A percentile compares a stretch with the other conserved stretches of the same genome.
Conservation (phyloP, 2,113 vertebrate genomes). For the Pica pica region DNA sequence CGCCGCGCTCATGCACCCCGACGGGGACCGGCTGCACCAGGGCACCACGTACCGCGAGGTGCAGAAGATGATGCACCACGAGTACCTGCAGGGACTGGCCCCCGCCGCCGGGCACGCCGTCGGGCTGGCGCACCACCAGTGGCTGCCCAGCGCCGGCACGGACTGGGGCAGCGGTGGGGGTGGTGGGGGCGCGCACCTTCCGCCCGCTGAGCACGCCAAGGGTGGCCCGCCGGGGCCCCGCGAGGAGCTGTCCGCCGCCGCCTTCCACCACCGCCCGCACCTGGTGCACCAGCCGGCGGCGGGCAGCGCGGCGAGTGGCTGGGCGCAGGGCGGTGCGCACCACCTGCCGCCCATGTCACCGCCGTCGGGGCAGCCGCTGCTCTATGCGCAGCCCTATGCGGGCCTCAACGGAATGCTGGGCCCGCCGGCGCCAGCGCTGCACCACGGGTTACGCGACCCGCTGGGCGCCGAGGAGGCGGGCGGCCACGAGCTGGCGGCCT, state of each 20-base stretch:
- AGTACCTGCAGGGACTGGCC: slow-evolving; percentile 90
- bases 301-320: slow-evolving; percentile 74
- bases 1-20: slow-evolving; percentile 89
- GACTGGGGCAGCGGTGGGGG: slow-evolving; percentile 85
- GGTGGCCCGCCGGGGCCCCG: slow-evolving; percentile 77
- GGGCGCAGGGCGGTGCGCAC: slow-evolving; percentile 85
- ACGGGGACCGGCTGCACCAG: slow-evolving; percentile 91
- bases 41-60: slow-evolving; percentile 95
- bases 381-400: slow-evolving; percentile 85
- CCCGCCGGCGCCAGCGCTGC: slow-evolving; percentile 81
- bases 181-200: slow-evolving; percentile 87
- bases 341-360: slow-evolving; percentile 91
- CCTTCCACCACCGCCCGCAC: slow-evolving; percentile 88
- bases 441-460: slow-evolving; percentile 90
- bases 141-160: slow-evolving; percentile 85
- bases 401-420: slow-evolving; percentile 84
- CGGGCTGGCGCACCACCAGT: slow-evolving; percentile 93
- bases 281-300: slow-evolving; percentile 88
- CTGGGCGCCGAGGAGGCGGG: slow-evolving; percentile 82
- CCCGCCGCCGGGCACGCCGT: slow-evolving; percentile 92
- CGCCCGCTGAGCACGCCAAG: slow-evolving; percentile 85
- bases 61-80: slow-evolving; percentile 99
- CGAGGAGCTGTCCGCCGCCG: slow-evolving; percentile 83
- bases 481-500: slow-evolving; percentile 38
- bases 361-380: slow-evolving; percentile 86